Percentiles rank a stretch among this genome's conserved stretches.
phyloP scores from a whole-genome alignment of 2,113 vertebrate genomes.

The human (Homo sapiens) region GRCh38 chr22:33820001-33820500 shows the following conservation, averaged over 20 bases:
- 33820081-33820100: not conserved
- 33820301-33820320: not conserved
- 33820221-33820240: not conserved
- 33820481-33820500: too few species aligned
- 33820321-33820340: too few species aligned
- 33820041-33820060: not conserved
- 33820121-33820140: not conserved
- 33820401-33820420: too few species aligned
- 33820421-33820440: too few species aligned
- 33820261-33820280: not conserved
- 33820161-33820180: not conserved
- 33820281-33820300: not conserved
- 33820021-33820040: not conserved
- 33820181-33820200: not conserved
- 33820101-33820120: not conserved
- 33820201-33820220: not conserved
- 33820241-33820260: not conserved
- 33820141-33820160: not conserved
- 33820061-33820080: not conserved
- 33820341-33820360: too few species aligned
- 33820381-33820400: too few species aligned
- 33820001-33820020: not conserved
- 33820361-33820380: too few species aligned
- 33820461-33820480: too few species aligned
- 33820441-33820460: too few species aligned